Percentiles rank a stretch among this genome's conserved stretches.
These are phyloP conservation scores for Dipodomys ordii DNA, from an alignment of 2,113 vertebrate genomes.

Conservation along the genomic window DNA sequence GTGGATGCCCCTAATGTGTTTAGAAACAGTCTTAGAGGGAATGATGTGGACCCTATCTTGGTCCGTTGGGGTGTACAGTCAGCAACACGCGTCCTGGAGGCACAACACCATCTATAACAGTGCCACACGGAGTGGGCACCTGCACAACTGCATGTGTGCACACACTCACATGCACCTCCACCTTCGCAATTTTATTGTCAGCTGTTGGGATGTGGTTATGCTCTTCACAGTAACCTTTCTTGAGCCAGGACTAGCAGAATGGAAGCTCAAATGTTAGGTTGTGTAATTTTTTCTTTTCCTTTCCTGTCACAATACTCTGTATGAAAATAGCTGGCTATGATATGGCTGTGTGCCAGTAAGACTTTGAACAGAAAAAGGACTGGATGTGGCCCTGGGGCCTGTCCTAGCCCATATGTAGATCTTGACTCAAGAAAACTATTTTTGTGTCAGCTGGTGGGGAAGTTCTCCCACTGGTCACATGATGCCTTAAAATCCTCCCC, in stretches of 20 bases:
- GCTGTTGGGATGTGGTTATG: neutral
- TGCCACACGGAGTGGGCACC: accelerated
- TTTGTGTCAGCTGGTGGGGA: neutral
- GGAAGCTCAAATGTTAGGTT: neutral
- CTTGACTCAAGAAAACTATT: neutral
- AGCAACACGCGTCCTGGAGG: neutral
- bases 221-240: neutral
- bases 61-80: neutral
- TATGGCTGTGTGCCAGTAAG: neutral
- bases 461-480: neutral
- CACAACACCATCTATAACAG: too few relatives aligned
- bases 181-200: neutral
- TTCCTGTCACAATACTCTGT: neutral
- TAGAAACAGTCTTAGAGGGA: neutral
- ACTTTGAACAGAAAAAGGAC: neutral
- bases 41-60: neutral
- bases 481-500: neutral
- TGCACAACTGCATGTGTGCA: neutral
- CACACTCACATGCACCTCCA: too few relatives aligned
- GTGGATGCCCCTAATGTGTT: conserved; percentile 43
- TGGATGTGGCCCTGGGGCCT: neutral
- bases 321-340: neutral
- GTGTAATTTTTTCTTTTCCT: neutral
- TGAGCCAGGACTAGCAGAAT: neutral
- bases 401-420: neutral